These are phyloP conservation scores for Bombus confusus DNA, from an alignment of 1,140 invertebrate genomes.

Conservation along the genomic window DNA sequence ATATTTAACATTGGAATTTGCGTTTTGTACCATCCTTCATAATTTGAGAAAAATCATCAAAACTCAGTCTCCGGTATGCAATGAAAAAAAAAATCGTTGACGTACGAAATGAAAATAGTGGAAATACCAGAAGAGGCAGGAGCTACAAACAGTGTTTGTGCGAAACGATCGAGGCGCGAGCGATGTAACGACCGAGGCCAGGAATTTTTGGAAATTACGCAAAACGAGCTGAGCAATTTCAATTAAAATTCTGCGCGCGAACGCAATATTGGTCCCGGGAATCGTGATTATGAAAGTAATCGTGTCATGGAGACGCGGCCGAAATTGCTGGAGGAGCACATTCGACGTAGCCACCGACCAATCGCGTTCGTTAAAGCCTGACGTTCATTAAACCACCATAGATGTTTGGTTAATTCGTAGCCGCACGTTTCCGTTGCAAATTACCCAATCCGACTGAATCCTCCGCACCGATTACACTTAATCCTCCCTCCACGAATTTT, in stretches of 20 bases:
- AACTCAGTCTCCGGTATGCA: too few relatives aligned
- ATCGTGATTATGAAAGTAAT: conserved; percentile 53
- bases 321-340: conserved; percentile 38
- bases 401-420: conserved; percentile 41
- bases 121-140: neutral
- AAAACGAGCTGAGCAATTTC: conserved; percentile 28
- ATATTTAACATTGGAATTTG: too few relatives aligned
- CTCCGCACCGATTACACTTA: conserved; percentile 7
- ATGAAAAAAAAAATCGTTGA: neutral
- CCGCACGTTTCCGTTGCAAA: conserved; percentile 17
- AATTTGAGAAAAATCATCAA: too few relatives aligned
- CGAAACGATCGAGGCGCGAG: neutral
- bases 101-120: neutral
- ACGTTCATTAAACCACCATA: conserved; percentile 45
- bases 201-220: conserved; percentile 41
- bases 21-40: too few relatives aligned
- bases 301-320: conserved; percentile 29
- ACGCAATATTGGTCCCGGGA: conserved; percentile 30
- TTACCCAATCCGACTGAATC: neutral
- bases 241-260: conserved; percentile 47
- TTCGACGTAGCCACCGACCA: conserved; percentile 25
- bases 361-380: conserved; percentile 46
- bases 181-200: too few relatives aligned
- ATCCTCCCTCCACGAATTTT: neutral
- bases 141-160: neutral